Evolutionary conservation across 2,888 invertebrate genomes (phyloP).

Genomic region (Peribatodes rhomboidaria): DNA sequence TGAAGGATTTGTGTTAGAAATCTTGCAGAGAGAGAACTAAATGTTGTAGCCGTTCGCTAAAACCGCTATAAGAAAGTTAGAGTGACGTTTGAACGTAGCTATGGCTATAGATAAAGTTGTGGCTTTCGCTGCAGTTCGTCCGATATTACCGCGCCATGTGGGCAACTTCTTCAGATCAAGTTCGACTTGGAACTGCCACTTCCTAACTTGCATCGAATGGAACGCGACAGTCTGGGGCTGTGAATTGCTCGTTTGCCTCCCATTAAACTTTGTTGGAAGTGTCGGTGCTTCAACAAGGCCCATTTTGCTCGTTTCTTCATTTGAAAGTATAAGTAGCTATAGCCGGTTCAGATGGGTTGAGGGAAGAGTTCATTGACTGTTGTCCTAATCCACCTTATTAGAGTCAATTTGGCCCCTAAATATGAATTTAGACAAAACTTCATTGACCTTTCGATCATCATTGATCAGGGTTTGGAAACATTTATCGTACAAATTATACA

Average conservation of each 20-base stretch:
- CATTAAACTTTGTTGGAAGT: conserved; percentile 53
- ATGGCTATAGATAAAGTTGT: conserved; percentile 14
- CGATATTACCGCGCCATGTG: conserved; percentile 45
- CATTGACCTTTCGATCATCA: too few relatives aligned
- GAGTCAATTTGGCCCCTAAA: too few relatives aligned
- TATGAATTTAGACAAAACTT: too few relatives aligned
- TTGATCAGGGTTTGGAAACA: too few relatives aligned
- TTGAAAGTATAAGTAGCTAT: too few relatives aligned
- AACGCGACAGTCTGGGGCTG: conserved; percentile 46
- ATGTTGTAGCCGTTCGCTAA: conserved; percentile 9
- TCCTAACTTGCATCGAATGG: conserved; percentile 47
- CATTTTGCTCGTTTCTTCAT: background rate
- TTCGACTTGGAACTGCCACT: conserved; percentile 48
- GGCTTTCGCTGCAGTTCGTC: conserved; percentile 22
- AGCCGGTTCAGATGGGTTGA: too few relatives aligned
- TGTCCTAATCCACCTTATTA: too few relatives aligned
- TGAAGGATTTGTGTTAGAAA: conserved; percentile 7
- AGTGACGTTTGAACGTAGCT: conserved; percentile 25
- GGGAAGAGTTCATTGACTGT: too few relatives aligned
- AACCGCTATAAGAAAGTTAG: conserved; percentile 24
- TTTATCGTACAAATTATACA: too few relatives aligned
- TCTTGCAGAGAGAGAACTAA: conserved; percentile 4
- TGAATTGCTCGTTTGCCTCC: conserved; percentile 60
- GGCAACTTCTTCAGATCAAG: conserved; percentile 16
- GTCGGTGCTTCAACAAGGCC: conserved; percentile 16